Base-by-base conservation (phyloP, 2,113 vertebrate species). In the Toxotes jaculatrix region DNA sequence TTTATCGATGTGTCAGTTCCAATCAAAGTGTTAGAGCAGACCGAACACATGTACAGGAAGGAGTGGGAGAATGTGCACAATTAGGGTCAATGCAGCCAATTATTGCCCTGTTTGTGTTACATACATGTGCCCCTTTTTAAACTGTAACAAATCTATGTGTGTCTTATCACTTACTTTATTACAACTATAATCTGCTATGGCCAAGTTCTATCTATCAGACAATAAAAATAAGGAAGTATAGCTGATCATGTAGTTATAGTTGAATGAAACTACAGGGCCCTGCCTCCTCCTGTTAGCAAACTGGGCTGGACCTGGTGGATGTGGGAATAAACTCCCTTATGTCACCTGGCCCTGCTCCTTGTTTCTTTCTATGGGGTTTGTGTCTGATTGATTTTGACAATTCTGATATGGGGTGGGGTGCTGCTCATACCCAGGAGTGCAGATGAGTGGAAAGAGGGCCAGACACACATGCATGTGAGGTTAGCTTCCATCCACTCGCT, bases 341-440 rank as follows among this genome's bases (percentile, higher is more conserved):
- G 73, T 77, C 79, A 81, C 81, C 74, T 62, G 81, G 87, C 86
- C 82, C 81, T 85, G 68, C 49, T 72, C 65, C 80, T 67, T 38
- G 61, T 70, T 53, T 42, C 11, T n/a, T 88, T 82, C 57, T 7
- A 66, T 21, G 55, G 81, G 72, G 68, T 69, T 65, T 60, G 55
- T 61, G 61, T 72, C 55, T 63, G 74, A 45, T 79, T 83, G 32
- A 55, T 84, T 91, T 88, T 42, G 87, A 86, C 14, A 81, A 70
- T 66, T 86, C 84, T 89, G 80, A 89, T 69, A 88, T 64, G 82
- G 81, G 88, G 82, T 57, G 92, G 95, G 94, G 94, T 93, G 94
- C 94, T 95, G 95, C 95, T 96, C 95, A 95, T 95, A 95, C 92
- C 94, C 94, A 95, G 95, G 95, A 94, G 92, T 95, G 91, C 92